phyloP scores from a whole-genome alignment of 2,113 vertebrate species.

The Hyperopisus bebe region DNA sequence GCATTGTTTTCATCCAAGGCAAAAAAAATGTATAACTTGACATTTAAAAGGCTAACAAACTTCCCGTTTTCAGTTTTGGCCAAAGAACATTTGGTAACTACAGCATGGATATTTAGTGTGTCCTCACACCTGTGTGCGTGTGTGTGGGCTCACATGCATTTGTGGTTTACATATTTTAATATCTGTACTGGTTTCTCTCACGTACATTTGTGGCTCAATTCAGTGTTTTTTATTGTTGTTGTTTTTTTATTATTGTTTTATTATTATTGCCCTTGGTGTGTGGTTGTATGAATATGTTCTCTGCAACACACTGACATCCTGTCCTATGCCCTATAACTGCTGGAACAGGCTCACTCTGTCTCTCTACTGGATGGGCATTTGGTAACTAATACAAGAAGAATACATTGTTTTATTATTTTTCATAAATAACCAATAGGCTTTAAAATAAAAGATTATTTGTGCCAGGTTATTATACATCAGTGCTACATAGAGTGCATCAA shows the following conservation, averaged over 20 bases:
- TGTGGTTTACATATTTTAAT: neutral
- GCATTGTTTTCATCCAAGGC: neutral
- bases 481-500: neutral
- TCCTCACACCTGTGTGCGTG: neutral
- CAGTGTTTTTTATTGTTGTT: neutral
- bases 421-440: neutral
- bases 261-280: neutral
- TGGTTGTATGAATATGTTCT: neutral
- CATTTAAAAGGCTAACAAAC: neutral
- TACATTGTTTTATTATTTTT: neutral
- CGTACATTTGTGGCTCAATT: neutral
- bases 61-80: neutral
- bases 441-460: neutral
- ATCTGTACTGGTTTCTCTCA: neutral
- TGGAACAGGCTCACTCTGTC: neutral
- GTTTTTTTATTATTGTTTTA: no score
- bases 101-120: neutral
- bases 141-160: neutral
- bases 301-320: neutral
- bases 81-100: neutral
- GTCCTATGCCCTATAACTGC: neutral
- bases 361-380: neutral
- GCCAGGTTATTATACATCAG: neutral
- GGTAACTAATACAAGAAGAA: neutral
- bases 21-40: neutral